Evolutionary conservation across 2,797 vertebrate species (phyloP), one percentile per base, ranked within the genome.

Genomic region (Smutsia gigantea): DNA sequence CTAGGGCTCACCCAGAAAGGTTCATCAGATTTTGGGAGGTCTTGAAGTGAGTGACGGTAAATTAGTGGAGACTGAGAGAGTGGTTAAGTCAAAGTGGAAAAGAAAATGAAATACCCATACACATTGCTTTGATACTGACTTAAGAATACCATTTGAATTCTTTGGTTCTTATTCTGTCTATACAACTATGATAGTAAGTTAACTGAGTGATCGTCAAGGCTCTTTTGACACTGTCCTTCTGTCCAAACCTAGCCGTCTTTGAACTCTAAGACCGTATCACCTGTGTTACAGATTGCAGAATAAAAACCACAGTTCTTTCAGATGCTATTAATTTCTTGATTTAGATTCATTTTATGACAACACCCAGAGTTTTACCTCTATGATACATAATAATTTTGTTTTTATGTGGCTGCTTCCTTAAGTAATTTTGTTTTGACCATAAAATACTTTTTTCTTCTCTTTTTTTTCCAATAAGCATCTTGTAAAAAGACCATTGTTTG

Each of bases 401-500:
- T 97, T 98, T 97, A 97, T 97, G 85, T 96, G 87, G 91, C 51
- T 23, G 12, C 89, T 92, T 96, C 68, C 57, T 94, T 68, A 72
- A 88, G 68, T 96, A 96, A 94, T 96, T 96, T 94, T 95, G 23
- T 75, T 93, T 85, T 87, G 27, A 87, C n/a, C 34, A 25, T 94
- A 89, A 96, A 90, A 66, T 78, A 82, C 42, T 81, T 18, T 21
- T 64, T 74, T 18, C 27, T 53, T 37, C n/a, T 68, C 42, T 86
- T 79, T 64, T 39, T 72, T 34, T 82, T 94, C 81, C 93, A 61
- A 95, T 95, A 90, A 87, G 94, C 98, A 98, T 97, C 97, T 98
- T 98, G 98, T 98, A 97, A 97, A 98, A 98, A 98, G 98, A 96
- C 96, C 97, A 93, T 98, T 98, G 98, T 98, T 98, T 98, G 98